These are phyloP conservation scores for Heteromurus nitidus DNA, from an alignment of 2,888 invertebrate genomes.

Conservation along the genomic window DNA sequence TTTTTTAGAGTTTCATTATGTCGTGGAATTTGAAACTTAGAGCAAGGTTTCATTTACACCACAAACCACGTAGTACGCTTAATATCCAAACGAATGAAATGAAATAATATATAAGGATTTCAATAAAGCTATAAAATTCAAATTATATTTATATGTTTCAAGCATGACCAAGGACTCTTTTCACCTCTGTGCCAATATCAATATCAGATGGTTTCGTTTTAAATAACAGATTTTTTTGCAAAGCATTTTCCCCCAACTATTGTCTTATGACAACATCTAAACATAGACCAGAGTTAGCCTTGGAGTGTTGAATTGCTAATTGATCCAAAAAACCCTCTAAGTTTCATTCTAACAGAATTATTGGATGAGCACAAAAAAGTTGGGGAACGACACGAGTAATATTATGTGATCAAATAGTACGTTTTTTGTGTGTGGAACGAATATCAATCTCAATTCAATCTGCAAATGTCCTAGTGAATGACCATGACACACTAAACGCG, in stretches of 20 bases:
- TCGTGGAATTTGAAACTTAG: too few species aligned
- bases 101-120: too few species aligned
- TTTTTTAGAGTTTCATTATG: too few species aligned
- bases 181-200: background rate
- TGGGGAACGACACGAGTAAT: too few species aligned
- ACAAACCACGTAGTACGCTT: too few species aligned
- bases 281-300: conserved; percentile 11
- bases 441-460: conserved; percentile 19
- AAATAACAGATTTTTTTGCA: background rate
- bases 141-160: too few species aligned
- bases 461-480: conserved; percentile 34
- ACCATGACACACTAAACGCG: conserved; percentile 42
- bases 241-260: background rate
- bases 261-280: background rate
- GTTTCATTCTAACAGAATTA: too few species aligned
- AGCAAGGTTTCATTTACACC: too few species aligned
- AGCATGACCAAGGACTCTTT: background rate
- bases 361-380: too few species aligned
- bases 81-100: too few species aligned
- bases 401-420: too few species aligned
- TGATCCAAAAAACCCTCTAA: background rate
- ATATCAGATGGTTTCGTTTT: background rate
- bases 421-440: conserved; percentile 12
- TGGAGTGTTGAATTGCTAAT: background rate
- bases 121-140: too few species aligned